A percentile compares a stretch with the other conserved stretches of the same genome.
These are phyloP conservation scores for Petroica traversi DNA, from an alignment of 2,113 vertebrate species.

Conservation along the genomic window DNA sequence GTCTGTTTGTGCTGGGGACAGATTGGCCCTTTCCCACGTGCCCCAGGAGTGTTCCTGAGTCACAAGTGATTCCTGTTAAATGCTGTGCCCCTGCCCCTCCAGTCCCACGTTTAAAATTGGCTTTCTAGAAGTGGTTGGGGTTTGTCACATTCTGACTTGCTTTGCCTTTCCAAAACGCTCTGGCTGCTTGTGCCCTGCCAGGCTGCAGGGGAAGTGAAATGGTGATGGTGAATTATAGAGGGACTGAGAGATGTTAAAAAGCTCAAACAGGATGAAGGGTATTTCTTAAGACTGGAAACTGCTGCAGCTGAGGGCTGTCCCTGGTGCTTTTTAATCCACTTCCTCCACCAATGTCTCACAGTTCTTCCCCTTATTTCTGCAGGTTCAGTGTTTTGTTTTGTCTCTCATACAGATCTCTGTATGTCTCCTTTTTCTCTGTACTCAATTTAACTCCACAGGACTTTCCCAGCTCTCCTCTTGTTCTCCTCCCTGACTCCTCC, in stretches of 20 bases:
- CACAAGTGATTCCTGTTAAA: not conserved
- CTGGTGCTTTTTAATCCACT: not conserved
- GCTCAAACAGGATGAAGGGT: not conserved
- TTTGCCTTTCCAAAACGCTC: not conserved
- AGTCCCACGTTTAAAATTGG: fast-evolving
- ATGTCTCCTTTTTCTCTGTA: not conserved
- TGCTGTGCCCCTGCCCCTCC: not conserved
- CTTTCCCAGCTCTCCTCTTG: not conserved
- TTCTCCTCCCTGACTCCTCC: not conserved
- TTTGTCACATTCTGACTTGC: not conserved
- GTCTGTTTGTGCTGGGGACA: not conserved
- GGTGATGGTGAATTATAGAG: fast-evolving
- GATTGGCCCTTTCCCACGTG: not conserved
- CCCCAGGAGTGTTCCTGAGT: not conserved
- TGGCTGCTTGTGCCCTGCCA: not conserved
- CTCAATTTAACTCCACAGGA: not conserved
- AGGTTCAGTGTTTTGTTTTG: not conserved
- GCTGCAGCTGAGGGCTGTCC: not conserved
- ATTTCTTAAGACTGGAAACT: not conserved
- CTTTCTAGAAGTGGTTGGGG: not conserved
- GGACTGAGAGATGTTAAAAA: not conserved
- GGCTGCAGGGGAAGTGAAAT: not conserved
- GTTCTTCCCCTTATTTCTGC: slow-evolving; percentile 26
- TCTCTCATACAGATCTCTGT: not conserved
- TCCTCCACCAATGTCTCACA: not conserved